These are phyloP conservation scores for Taeniopygia guttata DNA, from an alignment of 2,797 vertebrate species.

Conservation along the genomic window DNA sequence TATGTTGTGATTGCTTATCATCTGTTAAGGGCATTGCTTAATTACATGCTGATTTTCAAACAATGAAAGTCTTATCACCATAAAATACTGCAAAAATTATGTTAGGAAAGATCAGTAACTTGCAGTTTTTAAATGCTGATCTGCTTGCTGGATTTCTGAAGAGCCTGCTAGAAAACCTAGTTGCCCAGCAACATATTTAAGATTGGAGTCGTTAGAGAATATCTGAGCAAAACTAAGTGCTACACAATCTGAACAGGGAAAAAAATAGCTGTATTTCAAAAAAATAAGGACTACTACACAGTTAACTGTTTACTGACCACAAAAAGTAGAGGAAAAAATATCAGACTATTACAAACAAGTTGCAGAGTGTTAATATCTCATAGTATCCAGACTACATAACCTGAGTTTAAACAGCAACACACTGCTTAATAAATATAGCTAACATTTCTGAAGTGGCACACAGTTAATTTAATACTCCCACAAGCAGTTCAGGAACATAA, in stretches of 20 bases:
- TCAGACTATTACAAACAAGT: neutral
- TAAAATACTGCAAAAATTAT: neutral
- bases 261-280: neutral
- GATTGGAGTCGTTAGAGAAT: neutral
- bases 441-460: neutral
- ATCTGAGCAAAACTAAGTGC: neutral
- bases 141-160: neutral
- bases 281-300: neutral
- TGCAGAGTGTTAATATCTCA: neutral
- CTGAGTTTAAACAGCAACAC: neutral
- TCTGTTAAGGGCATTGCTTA: neutral
- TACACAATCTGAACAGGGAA: neutral
- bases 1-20: neutral
- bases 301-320: neutral
- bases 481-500: neutral
- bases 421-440: neutral
- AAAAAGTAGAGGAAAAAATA: neutral
- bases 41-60: neutral
- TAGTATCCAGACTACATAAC: neutral
- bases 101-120: neutral
- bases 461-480: neutral
- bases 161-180: neutral
- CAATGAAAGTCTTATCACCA: neutral
- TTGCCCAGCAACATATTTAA: slow-evolving; percentile 44
- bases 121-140: slow-evolving; percentile 7